Conservation (phyloP, 2,797 vertebrate genomes). For the Anisognathus igniventris region DNA sequence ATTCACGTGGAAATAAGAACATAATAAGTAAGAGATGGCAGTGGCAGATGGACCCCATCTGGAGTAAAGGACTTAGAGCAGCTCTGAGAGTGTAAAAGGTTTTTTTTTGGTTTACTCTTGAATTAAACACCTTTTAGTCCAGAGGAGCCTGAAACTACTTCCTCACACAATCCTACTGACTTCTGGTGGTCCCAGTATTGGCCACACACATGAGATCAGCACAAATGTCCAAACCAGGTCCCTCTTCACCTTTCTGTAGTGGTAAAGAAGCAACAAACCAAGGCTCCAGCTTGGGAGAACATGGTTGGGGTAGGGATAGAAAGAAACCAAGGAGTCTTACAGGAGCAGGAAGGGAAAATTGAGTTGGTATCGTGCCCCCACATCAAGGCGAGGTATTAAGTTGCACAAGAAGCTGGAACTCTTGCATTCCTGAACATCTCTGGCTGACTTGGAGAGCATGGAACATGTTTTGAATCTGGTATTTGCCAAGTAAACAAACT, state of each 20-base stretch:
- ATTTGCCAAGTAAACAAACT: not conserved
- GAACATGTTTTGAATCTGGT: not conserved
- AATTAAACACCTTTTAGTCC: not conserved
- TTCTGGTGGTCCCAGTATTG: not conserved
- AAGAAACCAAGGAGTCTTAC: not conserved
- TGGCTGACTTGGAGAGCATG: not conserved
- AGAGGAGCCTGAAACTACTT: not conserved
- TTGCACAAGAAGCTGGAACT: not conserved
- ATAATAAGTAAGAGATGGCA: not conserved
- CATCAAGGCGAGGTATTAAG: no score
- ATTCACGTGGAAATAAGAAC: not conserved
- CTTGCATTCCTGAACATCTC: not conserved
- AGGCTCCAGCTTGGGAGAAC: not conserved
- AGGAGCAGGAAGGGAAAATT: not conserved
- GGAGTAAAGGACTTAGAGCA: not conserved
- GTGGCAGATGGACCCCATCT: not conserved
- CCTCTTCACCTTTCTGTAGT: not conserved
- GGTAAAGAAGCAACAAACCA: not conserved
- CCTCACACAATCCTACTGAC: not conserved
- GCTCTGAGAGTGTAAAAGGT: not conserved
- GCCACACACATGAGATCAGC: not conserved
- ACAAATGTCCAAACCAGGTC: not conserved
- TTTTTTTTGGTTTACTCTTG: not conserved
- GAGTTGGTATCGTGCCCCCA: rapidly evolving
- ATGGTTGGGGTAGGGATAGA: rapidly evolving